A percentile compares a stretch with the other conserved stretches of the same genome.
phyloP scores from a whole-genome alignment of 2,797 vertebrate genomes.

The Pogoniulus pusillus region DNA sequence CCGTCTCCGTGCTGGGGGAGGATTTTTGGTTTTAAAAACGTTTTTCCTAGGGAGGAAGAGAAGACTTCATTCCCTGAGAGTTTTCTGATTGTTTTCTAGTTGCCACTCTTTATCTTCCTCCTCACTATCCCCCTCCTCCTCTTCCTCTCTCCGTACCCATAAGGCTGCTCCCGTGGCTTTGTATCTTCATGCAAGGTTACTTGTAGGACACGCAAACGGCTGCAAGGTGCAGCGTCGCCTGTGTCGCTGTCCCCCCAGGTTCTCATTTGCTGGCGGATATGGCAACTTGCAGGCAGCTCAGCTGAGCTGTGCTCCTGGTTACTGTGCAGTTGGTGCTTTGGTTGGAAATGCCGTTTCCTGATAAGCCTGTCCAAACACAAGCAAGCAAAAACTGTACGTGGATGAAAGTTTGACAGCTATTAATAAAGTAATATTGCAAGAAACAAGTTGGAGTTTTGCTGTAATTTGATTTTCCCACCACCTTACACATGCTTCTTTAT shows the following conservation, averaged over 20 bases:
- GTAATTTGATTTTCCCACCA: background rate
- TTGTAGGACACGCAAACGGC: slow-evolving; percentile 46
- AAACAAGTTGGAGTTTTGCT: background rate
- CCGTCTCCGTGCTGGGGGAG: accelerated
- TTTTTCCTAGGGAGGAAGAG: background rate
- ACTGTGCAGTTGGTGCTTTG: background rate
- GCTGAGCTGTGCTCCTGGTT: background rate
- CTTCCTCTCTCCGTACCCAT: background rate
- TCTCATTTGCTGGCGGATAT: background rate
- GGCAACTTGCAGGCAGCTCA: background rate
- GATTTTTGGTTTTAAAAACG: background rate
- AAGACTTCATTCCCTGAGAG: background rate
- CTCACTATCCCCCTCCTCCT: background rate
- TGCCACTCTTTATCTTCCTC: background rate
- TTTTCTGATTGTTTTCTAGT: background rate
- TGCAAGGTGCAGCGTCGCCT: slow-evolving; percentile 21
- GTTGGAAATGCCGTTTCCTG: background rate
- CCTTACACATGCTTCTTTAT: background rate
- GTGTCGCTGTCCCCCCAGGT: background rate
- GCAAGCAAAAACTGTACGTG: background rate
- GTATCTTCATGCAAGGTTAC: slow-evolving; percentile 57
- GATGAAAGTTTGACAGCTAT: background rate
- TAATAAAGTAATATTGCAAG: background rate
- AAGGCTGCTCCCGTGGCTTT: background rate
- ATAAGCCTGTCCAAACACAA: background rate